These are phyloP conservation scores for Cranoglanis bouderius DNA, from an alignment of 2,113 vertebrate species.

Conservation along the genomic window DNA sequence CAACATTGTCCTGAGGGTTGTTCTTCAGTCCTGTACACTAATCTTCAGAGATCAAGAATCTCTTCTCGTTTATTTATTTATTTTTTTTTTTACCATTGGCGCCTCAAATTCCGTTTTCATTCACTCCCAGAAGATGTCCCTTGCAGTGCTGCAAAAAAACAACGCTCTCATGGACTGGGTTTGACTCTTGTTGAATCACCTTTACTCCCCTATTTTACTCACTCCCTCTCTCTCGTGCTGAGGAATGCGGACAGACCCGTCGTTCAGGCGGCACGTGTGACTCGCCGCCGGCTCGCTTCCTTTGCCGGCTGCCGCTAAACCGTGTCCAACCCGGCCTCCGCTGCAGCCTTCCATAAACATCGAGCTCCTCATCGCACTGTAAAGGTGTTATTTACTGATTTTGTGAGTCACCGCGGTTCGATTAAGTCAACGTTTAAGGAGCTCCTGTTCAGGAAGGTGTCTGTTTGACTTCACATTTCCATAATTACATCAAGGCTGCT, in stretches of 20 bases:
- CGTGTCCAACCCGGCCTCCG: background rate
- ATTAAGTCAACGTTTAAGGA: background rate
- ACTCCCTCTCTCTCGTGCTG: conserved; percentile 39
- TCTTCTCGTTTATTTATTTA: background rate
- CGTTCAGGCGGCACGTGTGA: conserved; percentile 59
- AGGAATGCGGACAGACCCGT: conserved; percentile 74
- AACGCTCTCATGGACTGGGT: background rate
- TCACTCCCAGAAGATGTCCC: background rate
- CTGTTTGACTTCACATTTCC: background rate
- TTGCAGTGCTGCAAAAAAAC: background rate
- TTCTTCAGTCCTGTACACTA: background rate
- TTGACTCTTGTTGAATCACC: conserved; percentile 19
- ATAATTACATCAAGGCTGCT: background rate
- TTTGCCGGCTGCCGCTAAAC: conserved; percentile 25
- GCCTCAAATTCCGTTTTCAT: background rate
- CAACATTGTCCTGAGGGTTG: background rate
- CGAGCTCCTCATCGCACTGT: background rate
- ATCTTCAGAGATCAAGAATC: background rate
- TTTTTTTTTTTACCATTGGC: no score
- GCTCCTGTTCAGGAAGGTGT: background rate
- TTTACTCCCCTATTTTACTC: conserved; percentile 6
- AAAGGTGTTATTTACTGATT: background rate
- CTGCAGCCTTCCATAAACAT: background rate
- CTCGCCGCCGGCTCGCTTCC: conserved; percentile 56
- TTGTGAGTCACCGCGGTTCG: background rate